Evolutionary conservation across 2,113 vertebrate genomes (phyloP).

Genomic region (Apeltes quadracus): DNA sequence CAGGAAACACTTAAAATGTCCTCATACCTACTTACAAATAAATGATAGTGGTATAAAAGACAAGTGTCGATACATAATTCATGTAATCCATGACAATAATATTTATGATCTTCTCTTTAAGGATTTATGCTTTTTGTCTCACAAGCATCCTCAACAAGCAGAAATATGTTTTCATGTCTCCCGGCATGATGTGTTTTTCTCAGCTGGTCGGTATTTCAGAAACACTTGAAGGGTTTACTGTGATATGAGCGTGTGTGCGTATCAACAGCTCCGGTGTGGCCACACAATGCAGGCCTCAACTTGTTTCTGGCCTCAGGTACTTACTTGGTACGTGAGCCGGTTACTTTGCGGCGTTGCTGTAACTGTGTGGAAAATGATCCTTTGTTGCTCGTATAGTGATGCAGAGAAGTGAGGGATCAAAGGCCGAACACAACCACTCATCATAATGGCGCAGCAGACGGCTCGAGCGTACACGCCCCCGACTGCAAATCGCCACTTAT

Average conservation of each 20-base stretch:
- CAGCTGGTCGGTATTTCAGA: conserved; percentile 26
- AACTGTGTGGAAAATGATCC: conserved; percentile 14
- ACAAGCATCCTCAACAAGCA: not conserved
- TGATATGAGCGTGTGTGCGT: conserved; percentile 23
- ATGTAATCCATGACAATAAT: too few species aligned
- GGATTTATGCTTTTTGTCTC: not conserved
- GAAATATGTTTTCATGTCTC: conserved; percentile 6
- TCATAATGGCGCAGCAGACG: conserved; percentile 15
- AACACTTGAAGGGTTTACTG: conserved; percentile 12
- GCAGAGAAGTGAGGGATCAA: conserved; percentile 24
- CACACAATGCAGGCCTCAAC: not conserved
- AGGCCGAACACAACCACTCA: conserved; percentile 36
- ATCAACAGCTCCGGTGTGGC: conserved; percentile 3
- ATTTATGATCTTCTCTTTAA: not conserved
- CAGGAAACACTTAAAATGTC: not conserved
- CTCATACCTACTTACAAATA: not conserved
- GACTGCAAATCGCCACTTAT: conserved; percentile 14
- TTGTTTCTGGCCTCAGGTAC: conserved; percentile 11
- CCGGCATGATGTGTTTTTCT: conserved; percentile 32
- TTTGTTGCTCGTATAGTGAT: conserved; percentile 27
- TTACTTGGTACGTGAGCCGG: conserved; percentile 33
- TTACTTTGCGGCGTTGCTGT: not conserved
- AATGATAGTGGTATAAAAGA: not conserved
- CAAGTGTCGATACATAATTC: not conserved
- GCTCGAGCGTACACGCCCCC: not conserved